Evolutionary conservation across 35 echinoderm and acorn worm genomes (phyloP).

Genomic region (Lytechinus pictus): DNA sequence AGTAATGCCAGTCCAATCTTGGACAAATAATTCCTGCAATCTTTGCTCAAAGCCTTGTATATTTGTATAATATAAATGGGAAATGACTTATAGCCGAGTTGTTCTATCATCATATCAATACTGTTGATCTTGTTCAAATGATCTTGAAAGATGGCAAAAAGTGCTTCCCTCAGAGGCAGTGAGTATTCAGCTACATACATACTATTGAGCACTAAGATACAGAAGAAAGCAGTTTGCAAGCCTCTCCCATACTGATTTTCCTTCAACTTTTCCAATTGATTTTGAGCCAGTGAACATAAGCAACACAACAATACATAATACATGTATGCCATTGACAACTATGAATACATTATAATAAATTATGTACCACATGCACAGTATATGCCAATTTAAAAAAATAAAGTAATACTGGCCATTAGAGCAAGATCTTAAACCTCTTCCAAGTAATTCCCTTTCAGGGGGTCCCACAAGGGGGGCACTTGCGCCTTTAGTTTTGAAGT

Average conservation of each 20-base stretch:
- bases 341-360: not conserved
- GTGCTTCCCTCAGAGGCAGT: not conserved
- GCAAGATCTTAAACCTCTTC: not conserved
- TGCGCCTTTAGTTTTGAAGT: no score
- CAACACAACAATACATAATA: no score
- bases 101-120: not conserved
- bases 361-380: not conserved
- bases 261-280: not conserved
- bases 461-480: no score
- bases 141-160: not conserved
- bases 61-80: no score
- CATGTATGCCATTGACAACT: no score
- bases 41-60: no score
- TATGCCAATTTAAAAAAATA: not conserved
- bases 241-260: not conserved
- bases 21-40: no score
- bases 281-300: no score
- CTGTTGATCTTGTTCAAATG: not conserved
- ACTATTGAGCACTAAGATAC: no score
- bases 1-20: no score
- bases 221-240: no score
- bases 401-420: not conserved
- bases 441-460: not conserved
- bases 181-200: not conserved
- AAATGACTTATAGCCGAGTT: not conserved